Conservation (phyloP, 2,888 invertebrate species). For the Cephus spinipes region DNA sequence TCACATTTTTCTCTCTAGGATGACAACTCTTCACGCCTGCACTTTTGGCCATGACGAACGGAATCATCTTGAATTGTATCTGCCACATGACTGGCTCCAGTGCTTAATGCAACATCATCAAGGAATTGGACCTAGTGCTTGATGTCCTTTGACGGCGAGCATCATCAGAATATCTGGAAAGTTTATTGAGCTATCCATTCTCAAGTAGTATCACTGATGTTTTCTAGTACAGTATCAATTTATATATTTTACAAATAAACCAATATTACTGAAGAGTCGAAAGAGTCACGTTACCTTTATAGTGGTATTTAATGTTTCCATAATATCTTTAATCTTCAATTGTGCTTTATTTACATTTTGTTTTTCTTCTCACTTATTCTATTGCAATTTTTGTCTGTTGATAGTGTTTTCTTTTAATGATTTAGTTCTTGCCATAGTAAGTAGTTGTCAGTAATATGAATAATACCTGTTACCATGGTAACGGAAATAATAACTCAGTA, state of each 20-base stretch:
- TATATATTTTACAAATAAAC: not conserved
- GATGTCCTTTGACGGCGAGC: not conserved
- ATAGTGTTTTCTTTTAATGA: not conserved
- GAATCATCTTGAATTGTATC: slow-evolving; percentile 27
- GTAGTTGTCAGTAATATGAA: not conserved
- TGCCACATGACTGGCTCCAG: slow-evolving; percentile 50
- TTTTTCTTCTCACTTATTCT: not conserved
- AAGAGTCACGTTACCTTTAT: not conserved
- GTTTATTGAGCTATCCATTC: not conserved
- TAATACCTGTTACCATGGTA: not conserved
- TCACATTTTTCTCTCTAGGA: slow-evolving; percentile 47
- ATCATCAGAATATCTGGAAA: not conserved
- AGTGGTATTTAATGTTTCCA: not conserved
- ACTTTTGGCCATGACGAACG: slow-evolving; percentile 30
- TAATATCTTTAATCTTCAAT: not conserved
- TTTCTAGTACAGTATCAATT: not conserved
- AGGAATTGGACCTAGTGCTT: not conserved
- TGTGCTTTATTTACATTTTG: not conserved
- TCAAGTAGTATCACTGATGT: not conserved
- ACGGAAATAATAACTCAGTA: not conserved
- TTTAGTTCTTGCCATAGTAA: not conserved
- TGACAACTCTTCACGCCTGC: slow-evolving; percentile 39
- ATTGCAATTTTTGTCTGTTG: not conserved
- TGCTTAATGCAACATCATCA: not conserved
- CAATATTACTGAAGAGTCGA: not conserved